A percentile compares a stretch with the other conserved stretches of the same genome.
phyloP scores from a whole-genome alignment of 2,113 vertebrate genomes.

The Pseudopodoces humilis region DNA sequence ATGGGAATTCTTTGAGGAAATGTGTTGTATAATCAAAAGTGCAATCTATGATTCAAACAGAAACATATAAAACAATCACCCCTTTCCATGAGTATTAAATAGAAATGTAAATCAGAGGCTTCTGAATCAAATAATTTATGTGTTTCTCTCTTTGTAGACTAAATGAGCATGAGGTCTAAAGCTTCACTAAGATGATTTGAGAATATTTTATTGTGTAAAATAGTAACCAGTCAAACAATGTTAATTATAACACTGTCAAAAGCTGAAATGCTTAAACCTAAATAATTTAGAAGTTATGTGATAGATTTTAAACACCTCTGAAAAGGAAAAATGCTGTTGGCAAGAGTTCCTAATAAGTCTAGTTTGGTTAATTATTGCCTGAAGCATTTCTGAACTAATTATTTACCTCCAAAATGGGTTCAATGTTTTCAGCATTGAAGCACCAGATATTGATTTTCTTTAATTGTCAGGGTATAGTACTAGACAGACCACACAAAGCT shows the following conservation, averaged over 20 bases:
- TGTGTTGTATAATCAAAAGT: background rate
- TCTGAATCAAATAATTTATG: background rate
- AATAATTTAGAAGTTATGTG: slow-evolving; percentile 47
- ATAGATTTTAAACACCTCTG: slow-evolving; percentile 52
- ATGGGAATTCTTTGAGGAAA: background rate
- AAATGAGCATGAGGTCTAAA: background rate
- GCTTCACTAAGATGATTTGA: background rate
- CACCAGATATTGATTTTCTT: slow-evolving; percentile 54
- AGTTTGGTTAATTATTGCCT: slow-evolving; percentile 58
- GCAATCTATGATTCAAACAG: background rate
- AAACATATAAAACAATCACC: background rate
- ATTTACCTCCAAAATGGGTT: slow-evolving; percentile 11
- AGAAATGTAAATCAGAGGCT: background rate
- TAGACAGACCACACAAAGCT: slow-evolving; percentile 31
- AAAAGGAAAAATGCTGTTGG: slow-evolving; percentile 58
- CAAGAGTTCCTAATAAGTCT: slow-evolving; percentile 41
- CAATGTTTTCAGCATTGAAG: slow-evolving; percentile 28
- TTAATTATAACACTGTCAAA: slow-evolving; percentile 46
- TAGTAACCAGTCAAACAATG: slow-evolving; percentile 6
- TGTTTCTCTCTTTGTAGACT: background rate
- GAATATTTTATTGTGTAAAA: slow-evolving; percentile 13
- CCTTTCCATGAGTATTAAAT: background rate
- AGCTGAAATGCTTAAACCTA: slow-evolving; percentile 34
- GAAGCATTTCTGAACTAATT: slow-evolving; percentile 59
- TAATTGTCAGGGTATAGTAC: slow-evolving; percentile 18